These are phyloP conservation scores for Misgurnus mizolepis DNA, from an alignment of 2,113 vertebrate genomes.

Conservation along the genomic window DNA sequence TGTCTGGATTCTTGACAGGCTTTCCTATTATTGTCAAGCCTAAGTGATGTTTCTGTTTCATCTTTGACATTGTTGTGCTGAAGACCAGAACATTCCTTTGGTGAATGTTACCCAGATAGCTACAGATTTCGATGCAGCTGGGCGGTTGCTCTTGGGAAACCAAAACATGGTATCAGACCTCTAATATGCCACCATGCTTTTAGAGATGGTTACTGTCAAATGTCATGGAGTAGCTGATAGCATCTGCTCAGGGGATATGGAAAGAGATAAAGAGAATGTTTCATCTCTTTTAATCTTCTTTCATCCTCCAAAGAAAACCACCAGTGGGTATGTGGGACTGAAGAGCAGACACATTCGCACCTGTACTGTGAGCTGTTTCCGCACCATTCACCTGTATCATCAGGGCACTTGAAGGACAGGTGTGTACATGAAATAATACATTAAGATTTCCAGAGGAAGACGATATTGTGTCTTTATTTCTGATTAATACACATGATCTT, in stretches of 20 bases:
- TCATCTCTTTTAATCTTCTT: slow-evolving; percentile 50
- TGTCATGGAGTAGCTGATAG: slow-evolving; percentile 51
- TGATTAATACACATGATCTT: slow-evolving; percentile 21
- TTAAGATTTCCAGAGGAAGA: slow-evolving; percentile 12
- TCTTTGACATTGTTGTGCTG: slow-evolving; percentile 33
- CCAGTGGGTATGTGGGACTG: slow-evolving; percentile 23
- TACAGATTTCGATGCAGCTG: slow-evolving; percentile 16
- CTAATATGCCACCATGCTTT: slow-evolving; percentile 36
- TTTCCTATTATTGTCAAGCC: slow-evolving; percentile 36
- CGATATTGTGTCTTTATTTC: neutral
- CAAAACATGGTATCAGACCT: slow-evolving; percentile 49
- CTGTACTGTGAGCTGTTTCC: slow-evolving; percentile 52
- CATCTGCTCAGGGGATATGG: slow-evolving; percentile 48
- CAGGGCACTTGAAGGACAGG: slow-evolving; percentile 46
- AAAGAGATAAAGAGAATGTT: slow-evolving; percentile 49
- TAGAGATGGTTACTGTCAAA: slow-evolving; percentile 56
- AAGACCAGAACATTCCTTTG: slow-evolving; percentile 38
- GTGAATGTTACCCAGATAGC: slow-evolving; percentile 35
- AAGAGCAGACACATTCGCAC: slow-evolving; percentile 40
- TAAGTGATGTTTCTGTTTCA: slow-evolving; percentile 30
- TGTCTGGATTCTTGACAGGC: no score
- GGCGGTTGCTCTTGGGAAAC: slow-evolving; percentile 41
- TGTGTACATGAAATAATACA: slow-evolving; percentile 29
- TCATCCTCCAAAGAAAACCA: slow-evolving; percentile 39
- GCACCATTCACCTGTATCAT: slow-evolving; percentile 41